Base-by-base conservation (phyloP, 2,888 invertebrate genomes). In the Anthophora plumipes region DNA sequence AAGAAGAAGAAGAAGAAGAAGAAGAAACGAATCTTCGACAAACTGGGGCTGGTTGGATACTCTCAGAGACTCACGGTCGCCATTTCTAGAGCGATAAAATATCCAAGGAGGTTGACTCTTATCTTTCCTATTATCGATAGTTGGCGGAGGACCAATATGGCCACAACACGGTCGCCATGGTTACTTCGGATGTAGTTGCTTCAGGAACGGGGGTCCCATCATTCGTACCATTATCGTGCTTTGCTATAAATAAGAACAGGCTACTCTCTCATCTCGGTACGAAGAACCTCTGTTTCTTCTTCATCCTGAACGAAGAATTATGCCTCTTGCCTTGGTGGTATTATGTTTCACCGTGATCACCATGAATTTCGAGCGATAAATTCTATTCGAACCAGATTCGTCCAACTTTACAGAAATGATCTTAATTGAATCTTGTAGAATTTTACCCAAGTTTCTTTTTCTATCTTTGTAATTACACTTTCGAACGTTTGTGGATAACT, bases 81-180 rank as follows among this genome's bases (percentile, higher is more conserved):
- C 90, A 91, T 91, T 91, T 90, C 87, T 74, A 54, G 76, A 77
- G 69, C 85, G 75, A 89, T 90, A 91, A 90, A 90, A 83, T 87
- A 83, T 83, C 70, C 68, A 57, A 50, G 57, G 31, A 77, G 68
- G 72, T 63, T 61, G 80, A 75, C 86, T 88, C 92, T 93, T 93
- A 93, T 93, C 93, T 93, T 92, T 91, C 90, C 91, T 92, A 93
- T 93, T 93, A 93, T 93, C 93, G 93, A 93, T 92, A 92, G 92
- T 91, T 92, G 92, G 92, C 91, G 79, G 77, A 77, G 88, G 88
- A 92, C 92, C 92, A 92, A 92, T 89, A 92, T 92, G 92, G 91
- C 89, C 83, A 83, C 89, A 82, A 72, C 77, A 68, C 77, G 76
- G 91, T 89, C 71, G 81, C 89, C 89, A 90, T 91, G 90, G 84